Conservation (phyloP, 1,140 invertebrate species). For the Drosophila teissieri region DNA sequence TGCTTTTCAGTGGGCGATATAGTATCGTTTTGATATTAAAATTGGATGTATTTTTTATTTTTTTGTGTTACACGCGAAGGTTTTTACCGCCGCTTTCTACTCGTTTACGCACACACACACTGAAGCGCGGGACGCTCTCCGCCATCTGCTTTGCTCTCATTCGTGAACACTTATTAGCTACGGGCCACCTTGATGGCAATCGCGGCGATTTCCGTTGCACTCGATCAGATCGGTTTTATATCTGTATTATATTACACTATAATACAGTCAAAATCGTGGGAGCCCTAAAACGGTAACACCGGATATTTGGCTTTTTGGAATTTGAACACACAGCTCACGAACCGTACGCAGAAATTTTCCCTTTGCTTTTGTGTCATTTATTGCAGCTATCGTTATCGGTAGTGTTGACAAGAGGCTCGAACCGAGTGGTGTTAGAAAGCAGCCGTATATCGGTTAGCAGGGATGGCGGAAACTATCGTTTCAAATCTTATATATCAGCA, state of each 20-base stretch:
- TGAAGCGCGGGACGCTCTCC: conserved; percentile 73
- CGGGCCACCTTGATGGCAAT: conserved; percentile 27
- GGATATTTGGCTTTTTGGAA: not conserved
- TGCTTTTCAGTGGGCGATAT: conserved; percentile 18
- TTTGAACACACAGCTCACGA: conserved; percentile 4
- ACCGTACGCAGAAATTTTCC: conserved; percentile 19
- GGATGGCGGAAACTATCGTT: not conserved
- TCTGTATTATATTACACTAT: not conserved
- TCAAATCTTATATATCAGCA: too few relatives aligned
- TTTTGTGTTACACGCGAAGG: conserved; percentile 39
- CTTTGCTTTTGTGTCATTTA: conserved; percentile 20
- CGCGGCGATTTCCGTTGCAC: conserved; percentile 3
- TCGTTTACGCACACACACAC: conserved; percentile 56
- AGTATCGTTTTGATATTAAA: conserved; percentile 15
- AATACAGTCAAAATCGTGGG: not conserved
- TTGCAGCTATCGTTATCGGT: not conserved
- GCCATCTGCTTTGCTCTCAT: conserved; percentile 80
- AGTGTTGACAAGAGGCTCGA: not conserved
- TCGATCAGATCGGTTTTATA: not conserved
- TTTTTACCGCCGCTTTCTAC: conserved; percentile 82
- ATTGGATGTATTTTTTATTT: conserved; percentile 17
- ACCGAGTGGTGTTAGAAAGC: not conserved
- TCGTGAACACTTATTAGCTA: conserved; percentile 76
- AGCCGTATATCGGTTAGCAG: not conserved
- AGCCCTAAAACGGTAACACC: not conserved